These are phyloP conservation scores for Helicoverpa assulta DNA, from an alignment of 2,888 invertebrate genomes.

Conservation along the genomic window DNA sequence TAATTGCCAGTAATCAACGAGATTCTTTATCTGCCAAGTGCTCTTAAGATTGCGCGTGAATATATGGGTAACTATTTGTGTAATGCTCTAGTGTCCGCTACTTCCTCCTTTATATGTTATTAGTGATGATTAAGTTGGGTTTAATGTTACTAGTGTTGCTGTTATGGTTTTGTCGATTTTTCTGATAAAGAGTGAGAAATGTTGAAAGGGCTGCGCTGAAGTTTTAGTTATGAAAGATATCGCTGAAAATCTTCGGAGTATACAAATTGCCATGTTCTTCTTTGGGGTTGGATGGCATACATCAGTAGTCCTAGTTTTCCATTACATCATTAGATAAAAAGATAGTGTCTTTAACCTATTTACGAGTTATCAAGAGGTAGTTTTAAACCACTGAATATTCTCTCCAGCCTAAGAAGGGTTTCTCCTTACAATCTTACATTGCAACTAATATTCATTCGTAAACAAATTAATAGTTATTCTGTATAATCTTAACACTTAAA, in stretches of 20 bases:
- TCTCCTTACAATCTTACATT: conserved; percentile 9
- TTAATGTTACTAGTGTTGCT: neutral
- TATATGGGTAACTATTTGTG: conserved; percentile 42
- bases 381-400: neutral
- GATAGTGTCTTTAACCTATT: too few relatives aligned
- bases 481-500: conserved; percentile 11
- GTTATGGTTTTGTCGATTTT: neutral
- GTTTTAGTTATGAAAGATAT: too few relatives aligned
- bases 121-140: conserved; percentile 9
- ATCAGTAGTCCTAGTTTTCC: too few relatives aligned
- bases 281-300: too few relatives aligned
- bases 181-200: too few relatives aligned
- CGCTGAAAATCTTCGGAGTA: too few relatives aligned
- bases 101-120: conserved; percentile 37
- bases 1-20: conserved; percentile 56
- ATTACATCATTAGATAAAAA: too few relatives aligned
- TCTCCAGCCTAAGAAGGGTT: conserved; percentile 20
- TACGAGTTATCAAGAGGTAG: neutral
- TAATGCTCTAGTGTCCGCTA: conserved; percentile 19
- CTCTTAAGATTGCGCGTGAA: conserved; percentile 42
- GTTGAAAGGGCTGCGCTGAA: neutral
- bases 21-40: conserved; percentile 55
- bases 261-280: neutral
- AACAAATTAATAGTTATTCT: conserved; percentile 18
- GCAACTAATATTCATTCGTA: conserved; percentile 17